Percentiles rank a stretch among this genome's conserved stretches.
Conservation (phyloP, 2,888 invertebrate species). For the Spodoptera littoralis region DNA sequence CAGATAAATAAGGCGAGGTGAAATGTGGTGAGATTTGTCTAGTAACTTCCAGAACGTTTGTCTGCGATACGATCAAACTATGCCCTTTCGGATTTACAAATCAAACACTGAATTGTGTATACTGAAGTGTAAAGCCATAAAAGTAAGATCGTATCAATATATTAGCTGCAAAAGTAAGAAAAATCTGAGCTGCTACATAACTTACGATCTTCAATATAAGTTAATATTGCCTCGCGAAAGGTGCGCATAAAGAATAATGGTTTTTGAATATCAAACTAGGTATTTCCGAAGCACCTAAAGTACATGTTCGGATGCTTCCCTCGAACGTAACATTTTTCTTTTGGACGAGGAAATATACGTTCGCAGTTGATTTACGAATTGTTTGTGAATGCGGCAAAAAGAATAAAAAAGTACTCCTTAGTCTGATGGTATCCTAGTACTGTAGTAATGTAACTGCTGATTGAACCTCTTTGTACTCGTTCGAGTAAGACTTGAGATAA, state of each 20-base stretch:
- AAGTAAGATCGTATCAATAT: conserved; percentile 37
- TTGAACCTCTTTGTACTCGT: conserved; percentile 45
- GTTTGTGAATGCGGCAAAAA: conserved; percentile 57
- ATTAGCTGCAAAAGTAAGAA: conserved; percentile 36
- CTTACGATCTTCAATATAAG: conserved; percentile 59
- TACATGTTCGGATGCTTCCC: conserved; percentile 60
- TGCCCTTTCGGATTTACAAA: conserved; percentile 21
- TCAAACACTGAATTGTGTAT: conserved; percentile 27
- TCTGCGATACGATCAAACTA: conserved; percentile 27
- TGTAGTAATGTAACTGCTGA: conserved; percentile 39
- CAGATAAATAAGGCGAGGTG: conserved; percentile 26
- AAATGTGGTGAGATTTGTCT: conserved; percentile 16
- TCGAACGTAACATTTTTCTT: conserved; percentile 68
- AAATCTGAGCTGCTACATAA: conserved; percentile 43
- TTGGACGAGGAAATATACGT: conserved; percentile 57
- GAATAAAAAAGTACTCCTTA: conserved; percentile 31
- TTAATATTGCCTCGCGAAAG: conserved; percentile 58
- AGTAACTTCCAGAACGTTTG: conserved; percentile 18
- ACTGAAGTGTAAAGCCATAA: conserved; percentile 34
- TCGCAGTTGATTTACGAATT: conserved; percentile 54
- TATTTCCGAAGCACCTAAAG: conserved; percentile 52
- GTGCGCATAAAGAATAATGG: conserved; percentile 62
- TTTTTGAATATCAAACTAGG: conserved; percentile 65
- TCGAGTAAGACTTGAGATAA: conserved; percentile 30
- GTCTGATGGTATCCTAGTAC: conserved; percentile 41